Evolutionary conservation across 1,140 invertebrate genomes (phyloP), one percentile per base, ranked within the genome.

Genomic region (Akabosia matsudoensis): DNA sequence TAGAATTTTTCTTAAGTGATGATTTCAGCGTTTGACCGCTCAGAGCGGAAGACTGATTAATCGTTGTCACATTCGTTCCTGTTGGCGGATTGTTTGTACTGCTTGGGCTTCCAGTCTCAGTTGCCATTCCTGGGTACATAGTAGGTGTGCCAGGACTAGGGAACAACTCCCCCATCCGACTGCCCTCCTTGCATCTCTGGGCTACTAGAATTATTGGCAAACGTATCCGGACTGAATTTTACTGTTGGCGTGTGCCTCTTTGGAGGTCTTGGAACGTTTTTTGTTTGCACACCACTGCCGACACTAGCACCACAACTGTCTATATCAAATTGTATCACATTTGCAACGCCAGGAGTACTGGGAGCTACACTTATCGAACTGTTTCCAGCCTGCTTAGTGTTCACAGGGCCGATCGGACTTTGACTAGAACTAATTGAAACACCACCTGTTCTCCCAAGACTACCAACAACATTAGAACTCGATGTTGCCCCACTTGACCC

Each of bases 271-370:
- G 72, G 72, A 16, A 74, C 37, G 31, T 4, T 54, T 54, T 74
- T 74, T 30, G 22, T 30, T 30, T 3, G 24, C 26, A 28, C 28
- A 30, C 24, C 31, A 28, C 24, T 30, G 2, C 3, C 28, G 7
- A 28, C 61, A 67, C 61, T 31, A 22, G 13, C 24, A 45, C 33
- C 33, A 37, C 34, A 37, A 76, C 28, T 73, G 10, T 73, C 70
- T n/a, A 73, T 37, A 33, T 74, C 72, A 74, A 74, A 74, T 70
- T 76, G 76, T 52, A 74, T 74, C 72, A 74, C 72, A 74, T 74
- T 74, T 28, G 33, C 72, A 18, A 34, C 37, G 31, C 72, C 28
- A 72, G 33, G 13, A 72, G 13, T 13, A 24, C 70, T 28, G 24
- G 70, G 2, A 56, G 54, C 7, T 10, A 4, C 54, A 10, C 54